Evolutionary conservation across 2,113 vertebrate species (phyloP).

Genomic region (Peucedramus taeniatus): DNA sequence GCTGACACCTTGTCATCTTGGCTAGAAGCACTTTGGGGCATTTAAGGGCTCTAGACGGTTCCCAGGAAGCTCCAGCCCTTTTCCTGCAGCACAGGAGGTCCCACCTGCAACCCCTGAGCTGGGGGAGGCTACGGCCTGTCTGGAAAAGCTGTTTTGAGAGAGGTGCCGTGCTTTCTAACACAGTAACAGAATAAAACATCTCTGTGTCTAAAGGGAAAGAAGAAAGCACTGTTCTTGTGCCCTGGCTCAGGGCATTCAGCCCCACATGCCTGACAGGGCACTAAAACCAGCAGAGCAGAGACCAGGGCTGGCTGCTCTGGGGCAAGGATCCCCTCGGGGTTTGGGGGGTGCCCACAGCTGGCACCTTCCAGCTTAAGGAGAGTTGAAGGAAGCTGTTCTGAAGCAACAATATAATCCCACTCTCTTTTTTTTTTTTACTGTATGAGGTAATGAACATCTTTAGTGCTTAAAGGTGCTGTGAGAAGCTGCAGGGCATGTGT

Average conservation of each 20-base stretch:
- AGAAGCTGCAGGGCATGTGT: conserved; percentile 40
- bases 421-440: neutral
- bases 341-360: neutral
- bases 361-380: neutral
- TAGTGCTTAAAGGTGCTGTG: conserved; percentile 38
- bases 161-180: neutral
- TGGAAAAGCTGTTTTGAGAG: neutral
- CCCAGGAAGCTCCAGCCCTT: neutral
- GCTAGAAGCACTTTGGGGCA: neutral
- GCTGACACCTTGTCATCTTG: neutral
- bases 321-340: fast-evolving
- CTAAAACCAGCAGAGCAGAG: neutral
- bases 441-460: conserved; percentile 38
- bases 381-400: neutral
- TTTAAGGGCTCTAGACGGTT: fast-evolving
- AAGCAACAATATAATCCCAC: neutral
- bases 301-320: neutral
- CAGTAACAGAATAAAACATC: neutral
- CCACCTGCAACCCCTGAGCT: neutral
- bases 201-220: neutral
- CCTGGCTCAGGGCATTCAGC: neutral
- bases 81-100: neutral
- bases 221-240: neutral
- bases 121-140: fast-evolving
- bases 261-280: neutral